phyloP scores from a whole-genome alignment of 2,797 vertebrate genomes.

The Scolopax bukidnonensis region DNA sequence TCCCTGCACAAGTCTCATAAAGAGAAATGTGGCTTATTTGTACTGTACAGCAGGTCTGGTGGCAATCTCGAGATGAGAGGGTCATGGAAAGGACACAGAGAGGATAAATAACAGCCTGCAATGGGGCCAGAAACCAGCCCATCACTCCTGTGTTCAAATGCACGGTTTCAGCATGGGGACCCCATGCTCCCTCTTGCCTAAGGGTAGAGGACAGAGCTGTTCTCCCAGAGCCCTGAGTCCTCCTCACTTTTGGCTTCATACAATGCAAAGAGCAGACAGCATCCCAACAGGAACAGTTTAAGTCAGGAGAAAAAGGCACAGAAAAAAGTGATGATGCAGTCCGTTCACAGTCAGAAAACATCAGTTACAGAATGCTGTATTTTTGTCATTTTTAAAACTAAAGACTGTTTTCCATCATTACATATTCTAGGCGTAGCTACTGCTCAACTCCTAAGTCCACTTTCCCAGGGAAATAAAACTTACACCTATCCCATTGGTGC shows the following conservation, averaged over 20 bases:
- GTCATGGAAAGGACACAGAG: background rate
- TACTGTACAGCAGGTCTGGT: background rate
- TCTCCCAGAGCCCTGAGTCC: background rate
- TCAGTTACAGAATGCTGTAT: background rate
- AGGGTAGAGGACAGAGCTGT: background rate
- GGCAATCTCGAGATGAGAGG: background rate
- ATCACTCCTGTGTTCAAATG: accelerated
- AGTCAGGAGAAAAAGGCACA: background rate
- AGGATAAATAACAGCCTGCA: background rate
- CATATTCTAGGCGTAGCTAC: background rate
- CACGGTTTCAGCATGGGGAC: accelerated
- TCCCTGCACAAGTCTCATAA: background rate
- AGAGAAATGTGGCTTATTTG: background rate
- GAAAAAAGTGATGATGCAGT: background rate
- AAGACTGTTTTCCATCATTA: background rate
- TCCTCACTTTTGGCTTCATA: background rate
- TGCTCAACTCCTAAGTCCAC: background rate
- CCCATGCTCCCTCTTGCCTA: accelerated
- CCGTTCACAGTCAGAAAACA: background rate
- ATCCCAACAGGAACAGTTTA: background rate
- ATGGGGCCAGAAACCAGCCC: background rate
- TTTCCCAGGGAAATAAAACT: background rate
- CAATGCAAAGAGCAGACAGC: background rate
- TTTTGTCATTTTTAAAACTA: background rate
- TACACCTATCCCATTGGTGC: background rate